Conservation (phyloP, 2,888 invertebrate species). For the Drosophila diplacantha region DNA sequence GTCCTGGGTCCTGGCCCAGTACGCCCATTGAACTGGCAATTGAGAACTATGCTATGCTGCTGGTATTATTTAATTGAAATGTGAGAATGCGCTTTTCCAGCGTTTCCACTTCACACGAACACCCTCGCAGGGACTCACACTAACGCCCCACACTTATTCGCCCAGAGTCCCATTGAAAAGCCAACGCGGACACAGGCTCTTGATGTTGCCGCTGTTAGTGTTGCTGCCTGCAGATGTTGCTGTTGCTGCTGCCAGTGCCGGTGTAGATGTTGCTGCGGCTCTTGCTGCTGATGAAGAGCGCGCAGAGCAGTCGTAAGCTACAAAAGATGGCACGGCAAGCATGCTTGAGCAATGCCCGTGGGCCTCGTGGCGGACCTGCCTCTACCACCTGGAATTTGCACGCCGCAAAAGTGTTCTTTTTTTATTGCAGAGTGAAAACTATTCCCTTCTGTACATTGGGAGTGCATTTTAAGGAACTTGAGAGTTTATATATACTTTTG, state of each 20-base stretch:
- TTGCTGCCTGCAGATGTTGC: constrained; percentile 22
- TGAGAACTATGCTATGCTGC: constrained; percentile 31
- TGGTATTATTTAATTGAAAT: constrained; percentile 67
- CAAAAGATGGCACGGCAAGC: constrained; percentile 56
- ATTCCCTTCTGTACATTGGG: background rate
- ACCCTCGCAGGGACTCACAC: constrained; percentile 36
- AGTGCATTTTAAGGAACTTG: background rate
- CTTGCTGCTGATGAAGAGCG: constrained; percentile 57
- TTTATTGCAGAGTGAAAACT: background rate
- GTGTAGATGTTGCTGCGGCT: constrained; percentile 20
- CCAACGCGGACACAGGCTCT: constrained; percentile 33
- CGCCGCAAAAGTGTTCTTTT: background rate
- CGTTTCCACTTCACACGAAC: constrained; percentile 42
- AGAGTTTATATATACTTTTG: background rate
- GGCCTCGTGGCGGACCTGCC: constrained; percentile 45
- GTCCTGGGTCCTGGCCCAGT: constrained; percentile 13
- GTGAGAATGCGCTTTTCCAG: constrained; percentile 68
- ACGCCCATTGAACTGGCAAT: constrained; percentile 41
- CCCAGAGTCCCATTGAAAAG: constrained; percentile 54
- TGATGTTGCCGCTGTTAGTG: constrained; percentile 12
- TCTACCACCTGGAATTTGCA: constrained; percentile 32
- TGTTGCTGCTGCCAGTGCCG: constrained; percentile 6
- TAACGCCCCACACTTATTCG: constrained; percentile 27
- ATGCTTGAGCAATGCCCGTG: constrained; percentile 66
- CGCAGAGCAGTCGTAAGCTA: constrained; percentile 59